These are phyloP conservation scores for Nomada ferruginata DNA, from an alignment of 2,888 invertebrate species.

Conservation along the genomic window DNA sequence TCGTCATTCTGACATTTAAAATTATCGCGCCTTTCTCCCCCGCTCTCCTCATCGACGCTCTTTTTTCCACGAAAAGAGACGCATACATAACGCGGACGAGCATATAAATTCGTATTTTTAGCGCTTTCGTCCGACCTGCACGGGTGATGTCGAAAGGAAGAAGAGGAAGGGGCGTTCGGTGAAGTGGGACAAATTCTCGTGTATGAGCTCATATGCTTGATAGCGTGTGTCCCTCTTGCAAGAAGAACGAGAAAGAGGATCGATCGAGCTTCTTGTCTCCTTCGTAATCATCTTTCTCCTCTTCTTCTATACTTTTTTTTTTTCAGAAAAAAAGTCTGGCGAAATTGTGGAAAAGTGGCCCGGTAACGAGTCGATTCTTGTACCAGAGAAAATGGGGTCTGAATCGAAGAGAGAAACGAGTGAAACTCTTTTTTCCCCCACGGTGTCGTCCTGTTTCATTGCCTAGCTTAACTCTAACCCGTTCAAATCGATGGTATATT, in stretches of 20 bases:
- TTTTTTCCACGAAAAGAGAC: slow-evolving; percentile 32
- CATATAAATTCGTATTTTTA: slow-evolving; percentile 71
- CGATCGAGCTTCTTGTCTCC: slow-evolving; percentile 19
- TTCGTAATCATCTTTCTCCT: background rate
- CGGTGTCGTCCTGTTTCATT: background rate
- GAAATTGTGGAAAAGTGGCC: background rate
- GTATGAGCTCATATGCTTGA: slow-evolving; percentile 75
- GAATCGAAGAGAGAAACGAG: background rate
- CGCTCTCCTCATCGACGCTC: background rate
- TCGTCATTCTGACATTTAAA: slow-evolving; percentile 41
- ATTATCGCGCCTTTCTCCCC: slow-evolving; percentile 51
- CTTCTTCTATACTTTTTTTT: background rate
- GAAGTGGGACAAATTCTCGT: slow-evolving; percentile 79
- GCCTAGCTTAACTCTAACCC: background rate
- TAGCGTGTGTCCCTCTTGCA: background rate
- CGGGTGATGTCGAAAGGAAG: slow-evolving; percentile 38
- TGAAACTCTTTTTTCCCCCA: background rate
- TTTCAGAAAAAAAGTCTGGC: background rate
- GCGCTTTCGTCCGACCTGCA: slow-evolving; percentile 54
- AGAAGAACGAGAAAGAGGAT: background rate
- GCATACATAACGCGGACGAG: slow-evolving; percentile 36
- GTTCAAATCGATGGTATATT: background rate
- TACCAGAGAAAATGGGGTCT: background rate
- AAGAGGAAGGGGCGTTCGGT: slow-evolving; percentile 41
- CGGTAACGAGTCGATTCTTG: background rate